Percentiles rank a stretch among this genome's conserved stretches.
Conservation (phyloP, 2,797 vertebrate genomes). For the Jordanella pulchra region DNA sequence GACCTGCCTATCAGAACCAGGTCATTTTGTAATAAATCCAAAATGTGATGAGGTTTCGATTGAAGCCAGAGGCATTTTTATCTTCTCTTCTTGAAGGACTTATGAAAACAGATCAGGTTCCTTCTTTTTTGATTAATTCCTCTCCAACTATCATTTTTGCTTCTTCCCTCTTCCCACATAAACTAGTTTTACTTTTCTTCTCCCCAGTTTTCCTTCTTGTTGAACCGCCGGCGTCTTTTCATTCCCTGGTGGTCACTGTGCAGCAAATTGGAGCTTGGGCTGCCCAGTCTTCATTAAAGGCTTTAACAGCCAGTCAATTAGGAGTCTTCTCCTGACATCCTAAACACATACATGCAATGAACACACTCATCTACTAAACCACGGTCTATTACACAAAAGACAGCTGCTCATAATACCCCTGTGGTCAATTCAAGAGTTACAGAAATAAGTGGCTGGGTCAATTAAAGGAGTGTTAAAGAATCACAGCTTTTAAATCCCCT, state of each 20-base stretch:
- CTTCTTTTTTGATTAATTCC: conserved; percentile 10
- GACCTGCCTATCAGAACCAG: neutral
- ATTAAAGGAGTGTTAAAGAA: conserved; percentile 56
- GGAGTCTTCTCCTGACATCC: conserved; percentile 49
- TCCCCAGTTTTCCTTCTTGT: neutral
- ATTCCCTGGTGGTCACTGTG: conserved; percentile 49
- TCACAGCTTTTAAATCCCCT: conserved; percentile 33
- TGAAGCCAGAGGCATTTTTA: neutral
- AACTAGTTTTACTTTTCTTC: neutral
- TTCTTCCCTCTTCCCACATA: neutral
- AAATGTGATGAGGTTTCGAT: neutral
- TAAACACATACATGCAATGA: conserved; percentile 22
- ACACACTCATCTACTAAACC: conserved; percentile 31
- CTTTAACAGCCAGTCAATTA: conserved; percentile 77
- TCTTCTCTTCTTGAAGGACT: neutral
- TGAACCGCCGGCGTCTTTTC: conserved; percentile 34
- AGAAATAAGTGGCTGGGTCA: conserved; percentile 55
- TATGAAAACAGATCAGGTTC: neutral
- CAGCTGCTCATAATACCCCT: conserved; percentile 53
- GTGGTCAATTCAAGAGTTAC: conserved; percentile 52
- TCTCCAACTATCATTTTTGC: neutral
- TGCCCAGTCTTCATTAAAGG: conserved; percentile 72
- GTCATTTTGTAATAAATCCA: neutral
- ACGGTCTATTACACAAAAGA: conserved; percentile 57
- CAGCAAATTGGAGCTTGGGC: conserved; percentile 64